Evolutionary conservation across 2,888 invertebrate genomes (phyloP).

Genomic region (Galeruca laticollis): DNA sequence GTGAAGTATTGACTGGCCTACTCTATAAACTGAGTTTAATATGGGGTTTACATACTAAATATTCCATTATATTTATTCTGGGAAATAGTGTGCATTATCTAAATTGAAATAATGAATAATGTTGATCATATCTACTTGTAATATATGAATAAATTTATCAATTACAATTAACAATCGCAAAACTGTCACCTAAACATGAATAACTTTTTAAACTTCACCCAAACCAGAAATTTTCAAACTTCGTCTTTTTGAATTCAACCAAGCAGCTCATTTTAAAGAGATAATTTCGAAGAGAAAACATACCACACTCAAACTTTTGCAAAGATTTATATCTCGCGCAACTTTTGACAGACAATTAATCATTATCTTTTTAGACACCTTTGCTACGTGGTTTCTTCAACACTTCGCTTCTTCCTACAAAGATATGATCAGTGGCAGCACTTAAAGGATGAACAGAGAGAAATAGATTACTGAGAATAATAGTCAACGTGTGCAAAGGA

Average conservation of each 20-base stretch:
- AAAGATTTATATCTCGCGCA: slow-evolving; percentile 56
- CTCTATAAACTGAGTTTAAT: no score
- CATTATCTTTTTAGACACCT: slow-evolving; percentile 55
- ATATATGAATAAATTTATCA: not conserved
- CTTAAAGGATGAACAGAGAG: not conserved
- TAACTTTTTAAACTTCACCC: slow-evolving; percentile 4
- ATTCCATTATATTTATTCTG: no score
- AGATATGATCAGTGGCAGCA: slow-evolving; percentile 23
- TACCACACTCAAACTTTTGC: slow-evolving; percentile 38
- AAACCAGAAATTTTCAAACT: slow-evolving; percentile 3
- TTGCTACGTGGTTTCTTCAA: slow-evolving; percentile 56
- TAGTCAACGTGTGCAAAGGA: no score
- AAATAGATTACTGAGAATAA: not conserved
- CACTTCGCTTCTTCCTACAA: slow-evolving; percentile 45
- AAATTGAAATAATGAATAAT: no score
- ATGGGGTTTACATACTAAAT: no score
- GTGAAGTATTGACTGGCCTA: no score
- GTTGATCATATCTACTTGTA: no score
- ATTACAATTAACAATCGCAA: not conserved
- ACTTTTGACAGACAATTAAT: slow-evolving; percentile 58
- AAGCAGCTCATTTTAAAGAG: slow-evolving; percentile 33
- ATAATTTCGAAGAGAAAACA: slow-evolving; percentile 41
- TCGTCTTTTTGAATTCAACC: slow-evolving; percentile 2
- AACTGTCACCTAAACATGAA: slow-evolving; percentile 1
- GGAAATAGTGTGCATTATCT: no score